Evolutionary conservation across 1,140 invertebrate genomes (phyloP).

Genomic region (Diorhabda carinulata): DNA sequence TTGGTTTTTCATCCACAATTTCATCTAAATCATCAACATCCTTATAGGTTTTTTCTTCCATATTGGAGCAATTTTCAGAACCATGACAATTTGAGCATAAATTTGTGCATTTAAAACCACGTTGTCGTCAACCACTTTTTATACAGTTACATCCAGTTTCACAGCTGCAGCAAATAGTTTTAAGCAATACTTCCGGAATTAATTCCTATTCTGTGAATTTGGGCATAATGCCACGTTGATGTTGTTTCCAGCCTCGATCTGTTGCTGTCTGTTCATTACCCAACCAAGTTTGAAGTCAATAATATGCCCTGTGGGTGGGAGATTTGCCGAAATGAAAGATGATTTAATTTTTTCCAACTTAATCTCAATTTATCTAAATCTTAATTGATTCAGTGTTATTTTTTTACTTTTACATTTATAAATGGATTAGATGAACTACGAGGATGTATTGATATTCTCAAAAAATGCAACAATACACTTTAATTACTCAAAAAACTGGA

Average conservation of each 20-base stretch:
- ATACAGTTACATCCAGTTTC: conserved; percentile 7
- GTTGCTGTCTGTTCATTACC: conserved; percentile 19
- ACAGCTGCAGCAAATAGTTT: conserved; percentile 19
- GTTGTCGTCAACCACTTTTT: conserved; percentile 13
- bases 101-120: conserved; percentile 8
- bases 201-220: conserved; percentile 17
- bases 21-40: conserved; percentile 20
- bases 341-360: conserved; percentile 15
- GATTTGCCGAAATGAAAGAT: background rate
- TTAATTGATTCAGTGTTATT: conserved; percentile 9
- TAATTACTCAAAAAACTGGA: background rate
- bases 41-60: conserved; percentile 8
- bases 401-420: conserved; percentile 13
- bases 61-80: conserved; percentile 5
- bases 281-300: conserved; percentile 18
- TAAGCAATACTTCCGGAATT: conserved; percentile 12
- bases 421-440: conserved; percentile 2
- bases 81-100: conserved; percentile 9
- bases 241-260: conserved; percentile 14
- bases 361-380: conserved; percentile 2
- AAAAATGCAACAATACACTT: background rate
- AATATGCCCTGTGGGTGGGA: conserved; percentile 20
- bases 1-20: conserved; percentile 26
- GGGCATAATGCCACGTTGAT: conserved; percentile 20
- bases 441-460: too few relatives aligned